Percentiles rank a stretch among this genome's conserved stretches.
Conservation (phyloP, 1,140 invertebrate species). For the Drosophila rhopaloa region DNA sequence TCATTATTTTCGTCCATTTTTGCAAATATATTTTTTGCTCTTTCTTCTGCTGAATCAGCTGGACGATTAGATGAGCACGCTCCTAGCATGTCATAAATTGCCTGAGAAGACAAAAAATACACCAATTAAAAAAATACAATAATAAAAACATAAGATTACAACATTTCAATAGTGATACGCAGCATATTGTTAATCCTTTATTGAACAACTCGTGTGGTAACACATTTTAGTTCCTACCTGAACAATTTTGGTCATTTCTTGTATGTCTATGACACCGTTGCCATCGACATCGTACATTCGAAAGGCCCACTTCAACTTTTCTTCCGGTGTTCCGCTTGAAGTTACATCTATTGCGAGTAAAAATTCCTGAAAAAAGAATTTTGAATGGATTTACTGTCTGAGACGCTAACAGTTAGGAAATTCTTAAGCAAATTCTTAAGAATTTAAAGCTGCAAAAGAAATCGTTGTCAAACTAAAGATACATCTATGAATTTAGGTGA, state of each 20-base stretch:
- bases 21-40: constrained; percentile 99
- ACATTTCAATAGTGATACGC: no score
- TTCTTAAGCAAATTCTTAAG: no score
- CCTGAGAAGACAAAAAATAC: constrained; percentile 87
- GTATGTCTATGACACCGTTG: constrained; percentile 99
- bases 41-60: constrained; percentile 96
- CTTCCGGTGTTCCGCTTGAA: constrained; percentile 97
- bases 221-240: constrained; percentile 87
- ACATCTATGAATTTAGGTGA: constrained; percentile 7
- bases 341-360: constrained; percentile 99
- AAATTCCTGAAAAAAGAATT: constrained; percentile 91
- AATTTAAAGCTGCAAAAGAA: no score
- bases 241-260: constrained; percentile 97
- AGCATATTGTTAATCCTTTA: no score
- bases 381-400: neutral
- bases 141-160: no score
- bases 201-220: neutral
- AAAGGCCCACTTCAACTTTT: constrained; percentile 99
- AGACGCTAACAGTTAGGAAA: no score
- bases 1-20: constrained; percentile 99
- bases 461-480: neutral
- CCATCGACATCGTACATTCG: constrained; percentile 99
- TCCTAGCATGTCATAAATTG: constrained; percentile 99
- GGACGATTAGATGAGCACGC: constrained; percentile 96
- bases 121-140: neutral